These are phyloP conservation scores for Yoshiicerus persimilis DNA, from an alignment of 1,140 invertebrate species.

Conservation along the genomic window DNA sequence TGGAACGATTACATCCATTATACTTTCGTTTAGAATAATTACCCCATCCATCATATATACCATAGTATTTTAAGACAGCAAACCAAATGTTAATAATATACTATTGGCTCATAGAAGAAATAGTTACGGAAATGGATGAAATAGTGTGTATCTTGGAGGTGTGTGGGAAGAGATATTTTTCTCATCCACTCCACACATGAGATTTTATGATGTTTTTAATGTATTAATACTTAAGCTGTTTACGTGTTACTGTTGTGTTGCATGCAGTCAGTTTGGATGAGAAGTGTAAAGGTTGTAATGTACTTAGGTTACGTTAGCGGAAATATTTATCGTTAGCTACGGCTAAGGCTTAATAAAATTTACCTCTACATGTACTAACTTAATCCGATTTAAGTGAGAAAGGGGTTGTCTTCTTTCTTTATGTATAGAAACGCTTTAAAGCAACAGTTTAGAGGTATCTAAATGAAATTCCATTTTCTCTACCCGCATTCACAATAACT, in stretches of 20 bases:
- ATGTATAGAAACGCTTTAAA: neutral
- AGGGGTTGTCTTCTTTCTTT: neutral
- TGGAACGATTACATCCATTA: too few relatives aligned
- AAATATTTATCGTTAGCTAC: neutral
- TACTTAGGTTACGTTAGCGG: neutral
- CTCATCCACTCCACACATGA: neutral
- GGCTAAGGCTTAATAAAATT: neutral
- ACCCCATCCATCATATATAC: too few relatives aligned
- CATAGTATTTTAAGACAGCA: too few relatives aligned
- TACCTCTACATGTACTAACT: neutral
- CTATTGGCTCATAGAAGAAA: too few relatives aligned
- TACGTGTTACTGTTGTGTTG: neutral
- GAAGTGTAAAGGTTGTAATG: neutral
- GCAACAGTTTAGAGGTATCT: neutral
- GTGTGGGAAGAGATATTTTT: neutral
- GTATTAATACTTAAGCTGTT: constrained; percentile 14
- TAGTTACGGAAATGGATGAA: too few relatives aligned
- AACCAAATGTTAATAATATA: too few relatives aligned
- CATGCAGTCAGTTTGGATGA: neutral
- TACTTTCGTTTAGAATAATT: too few relatives aligned
- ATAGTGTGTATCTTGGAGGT: too few relatives aligned
- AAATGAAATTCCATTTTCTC: neutral
- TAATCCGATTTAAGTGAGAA: neutral
- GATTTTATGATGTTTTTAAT: constrained; percentile 16
- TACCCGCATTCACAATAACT: neutral